Conservation (phyloP, 1,140 invertebrate species). For the Globodera rostochiensis region DNA sequence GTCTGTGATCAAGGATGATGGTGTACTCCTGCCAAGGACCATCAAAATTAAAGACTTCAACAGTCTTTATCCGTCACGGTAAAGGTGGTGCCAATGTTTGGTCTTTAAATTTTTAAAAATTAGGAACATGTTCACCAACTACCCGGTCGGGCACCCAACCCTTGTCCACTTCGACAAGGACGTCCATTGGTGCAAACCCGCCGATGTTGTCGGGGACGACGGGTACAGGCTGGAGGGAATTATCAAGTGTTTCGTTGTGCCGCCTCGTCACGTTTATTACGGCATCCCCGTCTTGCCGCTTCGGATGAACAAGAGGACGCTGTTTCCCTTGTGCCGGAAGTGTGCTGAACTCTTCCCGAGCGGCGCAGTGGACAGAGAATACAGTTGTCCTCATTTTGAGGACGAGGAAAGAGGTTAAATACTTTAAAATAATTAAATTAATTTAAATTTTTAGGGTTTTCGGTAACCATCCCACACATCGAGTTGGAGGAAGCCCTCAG, state of each 20-base stretch:
- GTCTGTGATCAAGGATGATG: not conserved
- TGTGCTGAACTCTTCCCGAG: not conserved
- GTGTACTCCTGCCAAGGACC: not conserved
- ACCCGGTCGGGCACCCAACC: conserved; percentile 3
- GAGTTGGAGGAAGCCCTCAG: not conserved
- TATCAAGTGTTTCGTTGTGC: not conserved
- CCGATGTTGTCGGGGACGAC: not conserved
- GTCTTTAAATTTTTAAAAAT: not conserved
- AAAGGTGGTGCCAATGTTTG: not conserved
- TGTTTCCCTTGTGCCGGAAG: conserved; percentile 10
- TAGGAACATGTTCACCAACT: conserved; percentile 1
- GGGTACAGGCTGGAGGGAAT: not conserved
- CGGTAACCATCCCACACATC: not conserved
- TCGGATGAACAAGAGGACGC: not conserved
- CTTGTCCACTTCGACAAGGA: not conserved
- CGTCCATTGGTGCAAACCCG: not conserved
- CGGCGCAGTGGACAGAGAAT: not conserved
- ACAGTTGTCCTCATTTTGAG: not conserved
- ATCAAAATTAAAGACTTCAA: conserved; percentile 8
- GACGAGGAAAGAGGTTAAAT: not conserved
- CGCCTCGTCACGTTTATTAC: not conserved
- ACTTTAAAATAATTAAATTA: not conserved
- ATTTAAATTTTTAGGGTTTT: not conserved
- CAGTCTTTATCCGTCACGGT: not conserved
- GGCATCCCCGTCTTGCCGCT: conserved; percentile 10